Percentiles rank a stretch among this genome's conserved stretches.
Evolutionary conservation across 2,888 invertebrate genomes (phyloP).

Genomic region (Philereme transversata): DNA sequence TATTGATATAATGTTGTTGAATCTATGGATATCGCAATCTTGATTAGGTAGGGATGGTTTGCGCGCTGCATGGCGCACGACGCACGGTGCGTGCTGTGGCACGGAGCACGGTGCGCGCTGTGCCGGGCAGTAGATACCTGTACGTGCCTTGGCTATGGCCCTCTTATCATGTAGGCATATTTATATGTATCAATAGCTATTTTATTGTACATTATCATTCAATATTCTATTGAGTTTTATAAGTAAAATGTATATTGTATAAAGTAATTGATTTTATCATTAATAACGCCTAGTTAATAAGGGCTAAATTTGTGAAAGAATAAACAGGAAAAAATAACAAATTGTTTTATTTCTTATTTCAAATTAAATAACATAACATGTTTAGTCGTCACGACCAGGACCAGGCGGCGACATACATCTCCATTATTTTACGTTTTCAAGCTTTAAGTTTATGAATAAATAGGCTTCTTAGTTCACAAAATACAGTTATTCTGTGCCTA

Average conservation of each 20-base stretch:
- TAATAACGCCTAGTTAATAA: conserved; percentile 82
- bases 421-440: too few species aligned
- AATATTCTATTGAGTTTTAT: conserved; percentile 83
- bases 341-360: conserved; percentile 66
- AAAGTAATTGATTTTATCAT: conserved; percentile 83
- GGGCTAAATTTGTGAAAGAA: conserved; percentile 82
- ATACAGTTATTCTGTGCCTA: neutral
- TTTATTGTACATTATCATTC: conserved; percentile 81
- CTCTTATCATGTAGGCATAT: conserved; percentile 80
- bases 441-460: too few species aligned
- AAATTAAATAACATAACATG: conserved; percentile 5
- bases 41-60: conserved; percentile 46
- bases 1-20: conserved; percentile 52
- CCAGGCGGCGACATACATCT: too few species aligned
- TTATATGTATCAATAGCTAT: conserved; percentile 77
- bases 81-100: conserved; percentile 12
- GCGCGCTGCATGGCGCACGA: conserved; percentile 11
- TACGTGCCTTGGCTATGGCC: conserved; percentile 80
- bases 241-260: conserved; percentile 84
- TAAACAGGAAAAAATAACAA: conserved; percentile 75
- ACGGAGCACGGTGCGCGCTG: conserved; percentile 3
- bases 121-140: conserved; percentile 59
- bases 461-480: too few species aligned
- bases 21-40: conserved; percentile 60
- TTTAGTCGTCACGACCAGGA: too few species aligned